Percentiles rank a stretch among this genome's conserved stretches.
Conservation (phyloP, 2,888 invertebrate genomes). For the Tortricodes alternella region DNA sequence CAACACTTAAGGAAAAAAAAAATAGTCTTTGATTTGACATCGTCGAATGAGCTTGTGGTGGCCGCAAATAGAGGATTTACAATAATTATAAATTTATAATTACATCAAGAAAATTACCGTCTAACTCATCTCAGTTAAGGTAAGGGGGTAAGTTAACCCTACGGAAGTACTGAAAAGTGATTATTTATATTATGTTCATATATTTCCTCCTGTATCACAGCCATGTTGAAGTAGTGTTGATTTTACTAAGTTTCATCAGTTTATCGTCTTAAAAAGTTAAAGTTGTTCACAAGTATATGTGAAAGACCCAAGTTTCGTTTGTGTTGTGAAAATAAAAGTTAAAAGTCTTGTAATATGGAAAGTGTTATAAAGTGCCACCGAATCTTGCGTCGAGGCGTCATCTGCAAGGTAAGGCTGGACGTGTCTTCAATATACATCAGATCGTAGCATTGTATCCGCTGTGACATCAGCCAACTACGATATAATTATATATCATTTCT, state of each 20-base stretch:
- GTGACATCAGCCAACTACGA: slow-evolving; percentile 27
- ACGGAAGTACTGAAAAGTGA: slow-evolving; percentile 78
- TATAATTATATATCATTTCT: slow-evolving; percentile 9
- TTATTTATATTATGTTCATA: slow-evolving; percentile 78
- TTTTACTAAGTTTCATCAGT: slow-evolving; percentile 79
- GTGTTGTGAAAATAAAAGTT: slow-evolving; percentile 80
- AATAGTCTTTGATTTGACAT: slow-evolving; percentile 30
- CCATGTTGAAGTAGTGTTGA: slow-evolving; percentile 83
- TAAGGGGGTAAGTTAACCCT: slow-evolving; percentile 81
- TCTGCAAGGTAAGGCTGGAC: slow-evolving; percentile 81
- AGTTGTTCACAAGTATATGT: slow-evolving; percentile 80
- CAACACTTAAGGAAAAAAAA: slow-evolving; percentile 10
- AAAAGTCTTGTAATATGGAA: slow-evolving; percentile 77
- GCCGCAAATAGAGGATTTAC: slow-evolving; percentile 70
- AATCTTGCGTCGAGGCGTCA: slow-evolving; percentile 79
- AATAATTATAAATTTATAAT: slow-evolving; percentile 57
- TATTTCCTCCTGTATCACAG: slow-evolving; percentile 81
- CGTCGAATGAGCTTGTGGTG: slow-evolving; percentile 62
- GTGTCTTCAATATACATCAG: slow-evolving; percentile 80
- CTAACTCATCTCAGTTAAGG: slow-evolving; percentile 78
- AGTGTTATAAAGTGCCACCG: slow-evolving; percentile 81
- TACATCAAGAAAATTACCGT: slow-evolving; percentile 75
- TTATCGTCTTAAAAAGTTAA: slow-evolving; percentile 72
- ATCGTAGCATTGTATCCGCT: slow-evolving; percentile 62
- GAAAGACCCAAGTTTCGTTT: slow-evolving; percentile 80